phyloP scores from a whole-genome alignment of 2,797 vertebrate species.

The Leptoclinus maculatus region DNA sequence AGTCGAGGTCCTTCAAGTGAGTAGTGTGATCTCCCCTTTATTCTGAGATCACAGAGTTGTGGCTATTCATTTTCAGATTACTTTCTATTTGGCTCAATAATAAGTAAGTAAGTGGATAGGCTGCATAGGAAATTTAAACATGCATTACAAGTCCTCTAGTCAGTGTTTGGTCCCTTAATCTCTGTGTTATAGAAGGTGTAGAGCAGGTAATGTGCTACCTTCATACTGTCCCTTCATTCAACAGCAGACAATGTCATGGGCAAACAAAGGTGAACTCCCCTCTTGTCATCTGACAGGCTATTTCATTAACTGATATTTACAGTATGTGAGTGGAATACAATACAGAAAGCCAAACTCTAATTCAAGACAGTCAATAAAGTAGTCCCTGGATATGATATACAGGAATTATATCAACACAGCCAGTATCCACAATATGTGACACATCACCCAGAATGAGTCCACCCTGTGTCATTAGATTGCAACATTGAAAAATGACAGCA shows the following conservation, averaged over 20 bases:
- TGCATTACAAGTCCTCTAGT: constrained; percentile 44
- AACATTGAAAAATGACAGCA: constrained; percentile 43
- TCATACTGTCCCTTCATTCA: constrained; percentile 44
- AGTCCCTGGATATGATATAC: constrained; percentile 17
- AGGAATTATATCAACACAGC: constrained; percentile 30
- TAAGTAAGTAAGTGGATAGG: constrained; percentile 42
- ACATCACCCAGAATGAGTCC: constrained; percentile 44
- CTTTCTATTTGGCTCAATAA: constrained; percentile 61
- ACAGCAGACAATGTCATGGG: constrained; percentile 41
- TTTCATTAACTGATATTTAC: constrained; percentile 62
- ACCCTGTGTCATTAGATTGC: constrained; percentile 54
- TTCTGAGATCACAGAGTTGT: constrained; percentile 68
- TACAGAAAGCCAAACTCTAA: constrained; percentile 38
- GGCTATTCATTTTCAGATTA: constrained; percentile 65
- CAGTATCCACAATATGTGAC: constrained; percentile 17
- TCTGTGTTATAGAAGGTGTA: constrained; percentile 41
- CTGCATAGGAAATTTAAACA: constrained; percentile 51
- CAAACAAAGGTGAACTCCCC: constrained; percentile 53
- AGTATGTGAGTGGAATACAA: constrained; percentile 45
- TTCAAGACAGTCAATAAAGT: constrained; percentile 38
- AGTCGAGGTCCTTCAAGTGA: constrained; percentile 60
- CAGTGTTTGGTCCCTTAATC: constrained; percentile 47
- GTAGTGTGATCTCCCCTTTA: constrained; percentile 70
- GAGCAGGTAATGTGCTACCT: constrained; percentile 43
- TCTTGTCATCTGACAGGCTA: constrained; percentile 52